Evolutionary conservation across 2,888 invertebrate genomes (phyloP).

Genomic region (Steinernema scapterisci): DNA sequence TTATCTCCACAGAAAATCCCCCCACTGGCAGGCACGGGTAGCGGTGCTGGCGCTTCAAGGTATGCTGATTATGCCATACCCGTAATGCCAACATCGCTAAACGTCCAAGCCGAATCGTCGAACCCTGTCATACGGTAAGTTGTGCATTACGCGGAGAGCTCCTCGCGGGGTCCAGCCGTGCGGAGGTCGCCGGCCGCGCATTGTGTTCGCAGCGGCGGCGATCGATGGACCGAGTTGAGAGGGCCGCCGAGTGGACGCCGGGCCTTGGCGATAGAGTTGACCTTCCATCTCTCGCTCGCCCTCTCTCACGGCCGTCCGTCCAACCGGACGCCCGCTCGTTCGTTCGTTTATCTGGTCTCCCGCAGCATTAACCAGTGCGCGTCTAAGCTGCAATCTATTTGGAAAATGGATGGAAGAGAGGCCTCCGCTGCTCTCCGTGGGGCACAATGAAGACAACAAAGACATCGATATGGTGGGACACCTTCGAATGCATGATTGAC

Average conservation of each 20-base stretch:
- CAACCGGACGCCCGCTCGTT: neutral
- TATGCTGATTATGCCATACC: conserved; percentile 4
- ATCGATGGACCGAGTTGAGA: conserved; percentile 1
- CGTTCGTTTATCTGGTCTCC: conserved; percentile 1
- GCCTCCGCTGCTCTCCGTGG: neutral
- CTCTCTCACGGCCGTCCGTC: neutral
- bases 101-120: neutral
- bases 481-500: too few relatives aligned
- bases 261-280: neutral
- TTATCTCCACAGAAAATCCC: neutral
- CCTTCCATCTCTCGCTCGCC: conserved; percentile 3
- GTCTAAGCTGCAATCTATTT: conserved; percentile 4
- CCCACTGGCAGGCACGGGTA: conserved; percentile 7
- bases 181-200: neutral
- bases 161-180: neutral
- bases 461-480: too few relatives aligned
- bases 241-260: neutral
- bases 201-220: neutral
- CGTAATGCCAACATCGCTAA: conserved; percentile 32
- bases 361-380: neutral
- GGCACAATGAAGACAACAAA: neutral
- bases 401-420: neutral
- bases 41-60: conserved; percentile 16
- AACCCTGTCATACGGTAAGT: neutral
- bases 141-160: neutral